phyloP scores from a whole-genome alignment of 2,113 vertebrate genomes.

The Ellobius talpinus region DNA sequence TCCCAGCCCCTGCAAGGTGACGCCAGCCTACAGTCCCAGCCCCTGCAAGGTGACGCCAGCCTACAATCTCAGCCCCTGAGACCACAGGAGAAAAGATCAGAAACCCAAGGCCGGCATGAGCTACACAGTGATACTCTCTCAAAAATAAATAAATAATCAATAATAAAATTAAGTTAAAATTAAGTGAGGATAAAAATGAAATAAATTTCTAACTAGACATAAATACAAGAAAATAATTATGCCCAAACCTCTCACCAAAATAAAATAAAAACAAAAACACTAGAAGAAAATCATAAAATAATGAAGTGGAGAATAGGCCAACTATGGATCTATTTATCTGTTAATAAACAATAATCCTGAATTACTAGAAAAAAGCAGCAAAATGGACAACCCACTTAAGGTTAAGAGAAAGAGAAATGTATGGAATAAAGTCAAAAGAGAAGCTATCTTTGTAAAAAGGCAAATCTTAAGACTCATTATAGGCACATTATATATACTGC shows the following conservation, averaged over 20 bases:
- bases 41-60: too few species aligned
- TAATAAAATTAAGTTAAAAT: not conserved
- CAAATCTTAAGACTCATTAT: not conserved
- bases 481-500: not conserved
- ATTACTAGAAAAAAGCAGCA: not conserved
- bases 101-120: not conserved
- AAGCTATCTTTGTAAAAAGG: not conserved
- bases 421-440: not conserved
- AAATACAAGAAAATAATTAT: constrained; percentile 20
- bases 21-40: too few species aligned
- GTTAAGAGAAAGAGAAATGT: not conserved
- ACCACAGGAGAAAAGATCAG: not conserved
- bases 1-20: too few species aligned
- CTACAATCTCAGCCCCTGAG: not conserved
- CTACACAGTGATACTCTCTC: not conserved
- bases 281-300: constrained; percentile 28
- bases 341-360: constrained; percentile 30
- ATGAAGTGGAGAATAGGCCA: not conserved
- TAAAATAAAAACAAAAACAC: constrained; percentile 11
- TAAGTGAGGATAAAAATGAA: constrained; percentile 17
- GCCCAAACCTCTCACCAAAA: not conserved
- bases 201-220: constrained; percentile 19
- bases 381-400: not conserved
- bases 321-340: not conserved
- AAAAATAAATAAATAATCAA: not conserved